phyloP scores from a whole-genome alignment of 2,797 vertebrate genomes.

The Anabacerthia variegaticeps region DNA sequence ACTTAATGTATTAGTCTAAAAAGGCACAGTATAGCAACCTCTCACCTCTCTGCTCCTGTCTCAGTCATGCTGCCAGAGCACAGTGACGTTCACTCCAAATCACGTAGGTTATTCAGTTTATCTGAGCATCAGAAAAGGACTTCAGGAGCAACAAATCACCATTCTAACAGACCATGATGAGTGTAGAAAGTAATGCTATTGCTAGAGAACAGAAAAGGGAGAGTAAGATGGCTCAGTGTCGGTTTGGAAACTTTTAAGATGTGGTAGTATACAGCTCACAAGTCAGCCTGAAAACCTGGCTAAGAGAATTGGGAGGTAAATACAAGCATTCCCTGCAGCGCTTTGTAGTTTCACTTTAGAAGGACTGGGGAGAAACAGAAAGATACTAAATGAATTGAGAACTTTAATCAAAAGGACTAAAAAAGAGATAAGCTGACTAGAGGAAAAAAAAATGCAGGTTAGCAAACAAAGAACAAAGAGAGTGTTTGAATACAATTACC shows the following conservation, averaged over 20 bases:
- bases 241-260: background rate
- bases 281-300: slow-evolving; percentile 52
- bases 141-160: background rate
- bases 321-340: slow-evolving; percentile 70
- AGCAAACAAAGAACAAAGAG: slow-evolving; percentile 73
- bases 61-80: background rate
- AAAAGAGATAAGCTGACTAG: slow-evolving; percentile 65
- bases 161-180: background rate
- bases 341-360: slow-evolving; percentile 68
- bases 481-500: slow-evolving; percentile 67
- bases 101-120: background rate
- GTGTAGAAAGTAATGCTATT: background rate
- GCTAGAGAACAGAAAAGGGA: background rate
- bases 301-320: slow-evolving; percentile 54
- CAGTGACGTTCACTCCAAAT: background rate
- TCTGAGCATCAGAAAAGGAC: background rate
- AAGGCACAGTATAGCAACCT: background rate
- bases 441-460: slow-evolving; percentile 57
- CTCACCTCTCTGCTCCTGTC: background rate
- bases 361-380: slow-evolving; percentile 59
- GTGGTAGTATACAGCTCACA: slow-evolving; percentile 1
- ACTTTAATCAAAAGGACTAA: slow-evolving; percentile 66
- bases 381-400: slow-evolving; percentile 68
- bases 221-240: background rate
- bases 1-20: background rate